These are phyloP conservation scores for Macrostomum lignano DNA, from an alignment of 1,140 invertebrate species.

Conservation along the genomic window DNA sequence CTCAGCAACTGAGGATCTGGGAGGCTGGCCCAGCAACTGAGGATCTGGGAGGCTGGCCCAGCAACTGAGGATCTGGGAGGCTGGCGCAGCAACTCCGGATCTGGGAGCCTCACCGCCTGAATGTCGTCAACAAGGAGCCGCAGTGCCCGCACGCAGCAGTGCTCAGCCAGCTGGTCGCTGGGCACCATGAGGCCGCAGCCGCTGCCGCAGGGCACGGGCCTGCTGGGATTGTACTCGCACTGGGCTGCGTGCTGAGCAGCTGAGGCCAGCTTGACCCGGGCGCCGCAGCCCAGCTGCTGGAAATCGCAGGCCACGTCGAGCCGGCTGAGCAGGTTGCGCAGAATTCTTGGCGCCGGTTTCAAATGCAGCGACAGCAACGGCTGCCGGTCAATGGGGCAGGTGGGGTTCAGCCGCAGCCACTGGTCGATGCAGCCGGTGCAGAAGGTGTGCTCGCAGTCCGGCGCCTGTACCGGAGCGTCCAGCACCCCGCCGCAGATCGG, in stretches of 20 bases:
- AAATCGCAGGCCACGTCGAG: conserved; percentile 67
- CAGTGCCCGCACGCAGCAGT: too few species aligned
- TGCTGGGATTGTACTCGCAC: conserved; percentile 72
- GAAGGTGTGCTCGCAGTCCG: conserved; percentile 76
- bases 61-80: too few species aligned
- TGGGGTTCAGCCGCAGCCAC: conserved; percentile 65
- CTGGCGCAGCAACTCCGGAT: too few species aligned
- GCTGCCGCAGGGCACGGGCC: conserved; percentile 60
- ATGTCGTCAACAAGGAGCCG: too few species aligned
- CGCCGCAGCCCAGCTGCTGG: conserved; percentile 49
- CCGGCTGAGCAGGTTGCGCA: conserved; percentile 58
- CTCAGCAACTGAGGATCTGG: too few species aligned
- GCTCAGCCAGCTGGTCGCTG: too few species aligned
- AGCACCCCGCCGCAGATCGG: conserved; percentile 64
- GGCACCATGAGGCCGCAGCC: conserved; percentile 71
- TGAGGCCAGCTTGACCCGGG: conserved; percentile 49
- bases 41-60: too few species aligned
- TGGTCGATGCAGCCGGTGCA: conserved; percentile 68
- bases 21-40: too few species aligned
- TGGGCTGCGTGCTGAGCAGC: conserved; percentile 32
- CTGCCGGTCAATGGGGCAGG: conserved; percentile 67
- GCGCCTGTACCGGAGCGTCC: conserved; percentile 62
- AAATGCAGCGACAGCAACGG: conserved; percentile 54
- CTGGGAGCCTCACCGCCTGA: too few species aligned
- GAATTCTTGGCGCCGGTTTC: conserved; percentile 58